These are phyloP conservation scores for Siderastrea siderea DNA, from an alignment of 92 coral and sea anemone genomes.

Conservation along the genomic window DNA sequence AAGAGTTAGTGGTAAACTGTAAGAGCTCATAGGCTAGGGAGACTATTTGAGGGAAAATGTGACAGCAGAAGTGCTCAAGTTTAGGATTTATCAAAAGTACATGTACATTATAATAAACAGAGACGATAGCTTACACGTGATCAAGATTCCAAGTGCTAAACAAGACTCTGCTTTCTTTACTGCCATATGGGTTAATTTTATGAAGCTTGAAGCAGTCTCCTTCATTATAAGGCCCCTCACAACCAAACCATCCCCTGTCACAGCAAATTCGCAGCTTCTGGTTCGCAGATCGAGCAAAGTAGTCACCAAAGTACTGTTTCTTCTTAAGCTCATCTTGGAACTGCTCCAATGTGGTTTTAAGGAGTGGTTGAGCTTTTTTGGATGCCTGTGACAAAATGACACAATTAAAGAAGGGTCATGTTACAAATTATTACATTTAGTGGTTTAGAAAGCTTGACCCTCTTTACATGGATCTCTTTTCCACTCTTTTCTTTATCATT, in stretches of 20 bases:
- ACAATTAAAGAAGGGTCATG: neutral
- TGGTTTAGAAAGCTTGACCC: too few species aligned
- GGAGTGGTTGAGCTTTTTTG: constrained; percentile 47
- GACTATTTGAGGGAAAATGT: too few species aligned
- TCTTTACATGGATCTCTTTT: too few species aligned
- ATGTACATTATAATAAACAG: neutral
- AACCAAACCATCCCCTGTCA: constrained; percentile 91
- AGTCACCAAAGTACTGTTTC: constrained; percentile 82
- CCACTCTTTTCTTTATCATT: too few species aligned
- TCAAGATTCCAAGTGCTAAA: constrained; percentile 98
- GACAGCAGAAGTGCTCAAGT: too few species aligned
- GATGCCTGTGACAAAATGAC: constrained; percentile 20
- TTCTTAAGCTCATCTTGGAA: constrained; percentile 81
- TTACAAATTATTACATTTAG: neutral
- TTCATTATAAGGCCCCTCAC: constrained; percentile 85
- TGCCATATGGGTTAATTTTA: constrained; percentile 95
- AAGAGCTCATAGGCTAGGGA: too few species aligned
- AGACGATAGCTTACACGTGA: constrained; percentile 88
- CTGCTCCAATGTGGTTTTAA: constrained; percentile 52
- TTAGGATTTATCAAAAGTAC: too few species aligned
- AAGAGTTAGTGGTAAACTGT: too few species aligned
- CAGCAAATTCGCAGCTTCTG: constrained; percentile 76
- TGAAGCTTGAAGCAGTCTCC: constrained; percentile 76
- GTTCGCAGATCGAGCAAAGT: constrained; percentile 88
- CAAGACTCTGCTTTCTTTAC: constrained; percentile 88